Evolutionary conservation across 2,113 vertebrate genomes (phyloP).

Genomic region (Sinocyclocheilus maitianheensis): DNA sequence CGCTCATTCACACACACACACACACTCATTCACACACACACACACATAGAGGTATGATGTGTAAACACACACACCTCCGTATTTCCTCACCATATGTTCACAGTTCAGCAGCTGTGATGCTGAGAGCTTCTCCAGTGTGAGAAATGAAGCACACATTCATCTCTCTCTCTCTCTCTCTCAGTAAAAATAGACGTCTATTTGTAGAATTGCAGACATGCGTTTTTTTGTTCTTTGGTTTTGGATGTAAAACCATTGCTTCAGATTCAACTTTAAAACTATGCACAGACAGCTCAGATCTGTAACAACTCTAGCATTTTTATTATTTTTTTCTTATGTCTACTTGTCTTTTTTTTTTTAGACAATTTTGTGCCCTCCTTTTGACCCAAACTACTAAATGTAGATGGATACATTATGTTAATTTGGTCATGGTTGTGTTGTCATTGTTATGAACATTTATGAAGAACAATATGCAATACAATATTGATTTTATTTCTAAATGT

Average conservation of each 20-base stretch:
- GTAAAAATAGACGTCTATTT: conserved; percentile 19
- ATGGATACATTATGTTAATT: too few species aligned
- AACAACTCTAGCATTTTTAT: neutral
- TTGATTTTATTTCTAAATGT: too few species aligned
- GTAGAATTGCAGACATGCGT: neutral
- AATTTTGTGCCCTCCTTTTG: too few species aligned
- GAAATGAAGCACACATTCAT: neutral
- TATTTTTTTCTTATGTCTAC: too few species aligned
- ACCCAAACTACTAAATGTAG: too few species aligned
- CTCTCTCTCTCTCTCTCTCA: neutral
- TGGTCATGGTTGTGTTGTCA: too few species aligned
- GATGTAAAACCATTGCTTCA: neutral
- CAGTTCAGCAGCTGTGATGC: neutral
- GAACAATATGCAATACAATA: too few species aligned
- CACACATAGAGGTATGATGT: neutral
- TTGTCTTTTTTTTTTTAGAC: too few species aligned
- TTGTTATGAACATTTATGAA: too few species aligned
- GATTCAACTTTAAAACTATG: neutral
- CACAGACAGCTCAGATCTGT: neutral
- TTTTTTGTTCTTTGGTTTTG: neutral
- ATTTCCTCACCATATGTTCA: conserved; percentile 13
- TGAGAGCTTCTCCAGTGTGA: neutral
- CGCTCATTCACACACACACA: neutral
- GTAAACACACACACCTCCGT: neutral
- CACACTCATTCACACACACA: neutral